Percentiles rank a stretch among this genome's conserved stretches.
Conservation (phyloP, 92 coral and sea anemone species). For the Heteractis magnifica region DNA sequence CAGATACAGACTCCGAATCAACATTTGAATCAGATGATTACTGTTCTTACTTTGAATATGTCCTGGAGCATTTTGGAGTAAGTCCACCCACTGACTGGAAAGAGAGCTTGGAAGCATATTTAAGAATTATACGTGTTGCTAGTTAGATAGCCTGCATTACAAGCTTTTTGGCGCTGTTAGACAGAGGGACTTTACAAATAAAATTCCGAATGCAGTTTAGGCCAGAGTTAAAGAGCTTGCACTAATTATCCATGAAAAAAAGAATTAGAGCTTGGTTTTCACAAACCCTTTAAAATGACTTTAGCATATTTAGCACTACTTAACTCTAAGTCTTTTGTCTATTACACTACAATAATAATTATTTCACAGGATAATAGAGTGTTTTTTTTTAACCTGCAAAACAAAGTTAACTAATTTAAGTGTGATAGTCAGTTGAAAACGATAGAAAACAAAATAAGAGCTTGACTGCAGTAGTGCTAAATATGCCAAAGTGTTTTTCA, state of each 20-base stretch:
- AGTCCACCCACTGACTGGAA: slow-evolving; percentile 36
- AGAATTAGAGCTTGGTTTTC: not conserved
- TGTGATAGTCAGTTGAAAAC: no score
- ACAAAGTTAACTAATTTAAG: no score
- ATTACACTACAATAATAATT: not conserved
- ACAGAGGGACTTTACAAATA: not conserved
- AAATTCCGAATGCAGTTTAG: not conserved
- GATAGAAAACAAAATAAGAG: no score
- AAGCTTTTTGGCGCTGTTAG: not conserved
- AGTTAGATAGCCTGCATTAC: not conserved
- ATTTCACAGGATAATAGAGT: not conserved
- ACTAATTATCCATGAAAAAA: not conserved
- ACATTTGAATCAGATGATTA: slow-evolving; percentile 32
- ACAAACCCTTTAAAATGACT: not conserved
- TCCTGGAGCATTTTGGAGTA: slow-evolving; percentile 30
- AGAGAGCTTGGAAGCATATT: slow-evolving; percentile 32
- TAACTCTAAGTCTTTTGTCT: no score
- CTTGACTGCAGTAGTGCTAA: no score
- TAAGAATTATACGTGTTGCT: slow-evolving; percentile 32
- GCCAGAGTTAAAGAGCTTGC: not conserved
- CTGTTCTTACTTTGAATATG: slow-evolving; percentile 31
- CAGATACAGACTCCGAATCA: slow-evolving; percentile 6
- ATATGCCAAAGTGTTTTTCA: no score
- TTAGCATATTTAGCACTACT: not conserved
- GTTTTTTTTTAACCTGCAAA: not conserved